Conservation (phyloP, 2,113 vertebrate species). For the Hiodon tergisus region DNA sequence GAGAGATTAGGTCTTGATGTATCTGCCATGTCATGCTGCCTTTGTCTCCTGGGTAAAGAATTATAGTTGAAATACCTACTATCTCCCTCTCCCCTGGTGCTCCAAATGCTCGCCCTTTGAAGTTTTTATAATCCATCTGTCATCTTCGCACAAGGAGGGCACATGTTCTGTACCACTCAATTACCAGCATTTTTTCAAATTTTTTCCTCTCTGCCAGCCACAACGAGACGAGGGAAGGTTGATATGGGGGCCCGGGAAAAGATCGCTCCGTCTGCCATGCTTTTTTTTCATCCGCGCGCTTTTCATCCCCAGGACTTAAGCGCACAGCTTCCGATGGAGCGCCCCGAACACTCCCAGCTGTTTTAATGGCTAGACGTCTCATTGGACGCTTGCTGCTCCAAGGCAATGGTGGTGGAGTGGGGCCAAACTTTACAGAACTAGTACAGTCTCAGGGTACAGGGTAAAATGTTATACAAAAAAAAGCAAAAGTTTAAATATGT, state of each 20-base stretch:
- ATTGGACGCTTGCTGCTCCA: slow-evolving; percentile 11
- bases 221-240: slow-evolving; percentile 82
- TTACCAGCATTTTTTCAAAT: slow-evolving; percentile 87
- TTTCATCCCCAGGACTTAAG: slow-evolving; percentile 71
- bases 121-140: slow-evolving; percentile 99
- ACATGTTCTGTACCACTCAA: slow-evolving; percentile 93
- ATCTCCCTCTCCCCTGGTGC: slow-evolving; percentile 72
- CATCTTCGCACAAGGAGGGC: slow-evolving; percentile 92
- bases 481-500: too few relatives aligned
- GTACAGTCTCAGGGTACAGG: neutral
- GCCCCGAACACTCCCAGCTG: slow-evolving; percentile 20
- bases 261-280: slow-evolving; percentile 59
- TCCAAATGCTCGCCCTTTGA: slow-evolving; percentile 91
- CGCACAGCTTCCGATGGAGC: slow-evolving; percentile 50
- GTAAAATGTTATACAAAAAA: neutral
- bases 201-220: slow-evolving; percentile 79
- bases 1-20: slow-evolving; percentile 83
- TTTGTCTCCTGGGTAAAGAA: slow-evolving; percentile 81
- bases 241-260: slow-evolving; percentile 72
- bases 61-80: slow-evolving; percentile 79
- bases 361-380: neutral
- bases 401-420: slow-evolving; percentile 6
- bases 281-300: slow-evolving; percentile 8
- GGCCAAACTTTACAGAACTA: neutral
- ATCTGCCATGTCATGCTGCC: slow-evolving; percentile 75